phyloP scores from a whole-genome alignment of 2,113 vertebrate species.

The Seriola rivoliana region DNA sequence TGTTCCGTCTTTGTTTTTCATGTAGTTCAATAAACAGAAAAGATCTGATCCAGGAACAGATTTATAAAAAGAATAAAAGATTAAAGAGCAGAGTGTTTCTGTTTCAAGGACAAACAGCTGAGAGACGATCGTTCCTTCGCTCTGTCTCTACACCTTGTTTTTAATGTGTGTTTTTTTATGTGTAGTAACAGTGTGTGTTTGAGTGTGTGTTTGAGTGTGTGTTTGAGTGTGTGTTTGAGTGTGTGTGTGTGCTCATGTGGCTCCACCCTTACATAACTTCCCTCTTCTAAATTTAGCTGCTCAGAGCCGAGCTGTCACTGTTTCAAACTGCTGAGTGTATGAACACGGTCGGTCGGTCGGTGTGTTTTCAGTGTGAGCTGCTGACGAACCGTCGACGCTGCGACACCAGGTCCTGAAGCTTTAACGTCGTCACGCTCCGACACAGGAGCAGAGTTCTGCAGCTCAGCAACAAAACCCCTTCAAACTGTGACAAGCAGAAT shows the following conservation, averaged over 20 bases:
- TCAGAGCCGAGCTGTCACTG: conserved; percentile 36
- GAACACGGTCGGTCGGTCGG: conserved; percentile 38
- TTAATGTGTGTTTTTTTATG: neutral
- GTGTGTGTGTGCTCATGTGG: conserved; percentile 18
- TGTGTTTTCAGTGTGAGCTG: neutral
- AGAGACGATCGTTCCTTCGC: neutral
- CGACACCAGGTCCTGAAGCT: neutral
- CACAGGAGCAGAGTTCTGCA: too few relatives aligned
- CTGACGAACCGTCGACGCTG: neutral
- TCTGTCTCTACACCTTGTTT: neutral
- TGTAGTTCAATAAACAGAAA: too few relatives aligned
- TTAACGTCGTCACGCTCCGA: too few relatives aligned
- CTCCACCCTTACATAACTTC: conserved; percentile 54
- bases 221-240: conserved; percentile 17
- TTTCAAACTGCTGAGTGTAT: conserved; percentile 39
- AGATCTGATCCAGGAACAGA: too few relatives aligned
- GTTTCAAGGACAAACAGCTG: neutral
- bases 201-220: conserved; percentile 12
- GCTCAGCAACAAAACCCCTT: too few relatives aligned
- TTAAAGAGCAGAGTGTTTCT: neutral
- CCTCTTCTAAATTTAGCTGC: conserved; percentile 50
- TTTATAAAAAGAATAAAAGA: too few relatives aligned
- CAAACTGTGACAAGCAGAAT: too few relatives aligned
- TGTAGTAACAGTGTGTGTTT: neutral
- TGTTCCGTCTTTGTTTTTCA: too few relatives aligned